phyloP scores from a whole-genome alignment of 2,888 invertebrate genomes.

The Caenorhabditis afra region DNA sequence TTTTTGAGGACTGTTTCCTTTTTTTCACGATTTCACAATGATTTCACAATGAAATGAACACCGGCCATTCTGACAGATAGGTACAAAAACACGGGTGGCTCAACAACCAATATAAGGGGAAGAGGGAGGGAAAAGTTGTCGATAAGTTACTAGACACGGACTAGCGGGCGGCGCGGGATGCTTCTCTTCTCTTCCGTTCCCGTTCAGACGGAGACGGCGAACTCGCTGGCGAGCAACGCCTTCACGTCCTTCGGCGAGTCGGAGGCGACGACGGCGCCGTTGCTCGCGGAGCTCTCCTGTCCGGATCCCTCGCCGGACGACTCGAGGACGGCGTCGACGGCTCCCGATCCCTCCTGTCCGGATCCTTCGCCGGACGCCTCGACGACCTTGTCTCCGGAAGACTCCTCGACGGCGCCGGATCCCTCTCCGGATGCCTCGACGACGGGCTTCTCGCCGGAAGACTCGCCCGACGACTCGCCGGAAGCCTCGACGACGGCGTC shows the following conservation, averaged over 20 bases:
- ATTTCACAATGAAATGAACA: background rate
- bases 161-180: too few relatives aligned
- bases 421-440: conserved; percentile 44
- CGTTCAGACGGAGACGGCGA: conserved; percentile 52
- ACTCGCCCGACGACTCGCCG: conserved; percentile 7
- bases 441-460: conserved; percentile 7
- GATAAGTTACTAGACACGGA: conserved; percentile 51
- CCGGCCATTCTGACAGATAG: conserved; percentile 11
- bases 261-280: conserved; percentile 16
- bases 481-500: conserved; percentile 30
- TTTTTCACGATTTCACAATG: background rate
- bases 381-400: conserved; percentile 43
- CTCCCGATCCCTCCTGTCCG: conserved; percentile 28
- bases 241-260: conserved; percentile 50
- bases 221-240: conserved; percentile 43
- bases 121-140: conserved; percentile 26
- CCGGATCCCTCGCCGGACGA: conserved; percentile 41
- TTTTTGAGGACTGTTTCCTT: background rate
- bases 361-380: conserved; percentile 50
- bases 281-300: conserved; percentile 1
- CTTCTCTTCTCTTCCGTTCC: too few relatives aligned
- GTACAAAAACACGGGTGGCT: conserved; percentile 33
- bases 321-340: conserved; percentile 26
- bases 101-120: background rate
- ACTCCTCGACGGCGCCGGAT: conserved; percentile 38